Conservation (phyloP, 2,888 invertebrate species). For the Argyra leucocephala region DNA sequence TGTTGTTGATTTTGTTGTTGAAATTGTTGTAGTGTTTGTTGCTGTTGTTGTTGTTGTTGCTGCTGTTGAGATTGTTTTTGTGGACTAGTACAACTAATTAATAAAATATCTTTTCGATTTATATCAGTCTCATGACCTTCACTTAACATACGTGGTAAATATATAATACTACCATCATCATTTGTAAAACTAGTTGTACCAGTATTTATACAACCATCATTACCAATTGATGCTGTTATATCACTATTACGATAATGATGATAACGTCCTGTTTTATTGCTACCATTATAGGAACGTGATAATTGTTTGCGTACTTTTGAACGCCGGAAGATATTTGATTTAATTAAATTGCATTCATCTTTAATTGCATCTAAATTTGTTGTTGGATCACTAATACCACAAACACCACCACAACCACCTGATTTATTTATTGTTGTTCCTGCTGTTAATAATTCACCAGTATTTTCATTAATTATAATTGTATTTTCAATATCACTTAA, state of each 20-base stretch:
- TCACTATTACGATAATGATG: slow-evolving; percentile 36
- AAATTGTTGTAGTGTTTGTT: too few relatives aligned
- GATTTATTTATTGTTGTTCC: too few relatives aligned
- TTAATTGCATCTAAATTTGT: neutral
- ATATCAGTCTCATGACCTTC: slow-evolving; percentile 26
- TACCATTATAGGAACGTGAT: slow-evolving; percentile 41
- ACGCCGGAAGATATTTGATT: slow-evolving; percentile 33
- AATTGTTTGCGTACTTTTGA: slow-evolving; percentile 38
- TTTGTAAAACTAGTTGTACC: slow-evolving; percentile 24
- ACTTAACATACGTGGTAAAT: slow-evolving; percentile 30
- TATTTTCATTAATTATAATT: neutral
- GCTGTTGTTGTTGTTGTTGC: slow-evolving; percentile 17
- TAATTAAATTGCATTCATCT: slow-evolving; percentile 18
- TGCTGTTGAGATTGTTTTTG: neutral
- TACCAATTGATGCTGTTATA: slow-evolving; percentile 21
- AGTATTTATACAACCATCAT: neutral
- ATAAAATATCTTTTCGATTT: slow-evolving; percentile 17
- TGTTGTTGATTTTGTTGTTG: neutral
- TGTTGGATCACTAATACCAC: slow-evolving; percentile 11
- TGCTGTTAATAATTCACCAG: neutral
- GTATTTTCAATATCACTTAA: neutral
- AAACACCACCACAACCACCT: slow-evolving; percentile 5
- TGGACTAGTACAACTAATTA: slow-evolving; percentile 1
- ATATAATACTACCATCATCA: slow-evolving; percentile 29
- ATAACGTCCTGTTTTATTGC: slow-evolving; percentile 25